These are phyloP conservation scores for Paradoxurus hermaphroditus DNA, from an alignment of 2,113 vertebrate species.

Conservation along the genomic window DNA sequence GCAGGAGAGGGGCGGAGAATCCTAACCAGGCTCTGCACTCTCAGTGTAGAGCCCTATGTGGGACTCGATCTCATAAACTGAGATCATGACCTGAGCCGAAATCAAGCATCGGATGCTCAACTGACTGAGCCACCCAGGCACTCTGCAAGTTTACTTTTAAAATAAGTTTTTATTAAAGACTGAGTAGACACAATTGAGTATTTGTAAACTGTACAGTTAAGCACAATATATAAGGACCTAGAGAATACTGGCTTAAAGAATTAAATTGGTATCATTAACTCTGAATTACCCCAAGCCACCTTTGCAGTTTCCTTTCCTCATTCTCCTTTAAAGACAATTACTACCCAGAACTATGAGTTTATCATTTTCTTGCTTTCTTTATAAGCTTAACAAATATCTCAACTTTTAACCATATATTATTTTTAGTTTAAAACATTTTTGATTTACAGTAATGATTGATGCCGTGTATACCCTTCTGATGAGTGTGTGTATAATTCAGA, in stretches of 20 bases:
- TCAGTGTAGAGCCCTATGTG: background rate
- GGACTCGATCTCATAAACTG: background rate
- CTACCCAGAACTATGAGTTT: background rate
- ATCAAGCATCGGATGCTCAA: background rate
- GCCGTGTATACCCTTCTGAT: background rate
- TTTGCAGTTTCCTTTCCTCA: background rate
- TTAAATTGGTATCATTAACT: background rate
- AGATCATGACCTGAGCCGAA: background rate
- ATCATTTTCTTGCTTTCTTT: background rate
- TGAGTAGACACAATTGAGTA: background rate
- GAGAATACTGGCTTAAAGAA: background rate
- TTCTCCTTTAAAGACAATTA: background rate
- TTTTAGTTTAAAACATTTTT: background rate
- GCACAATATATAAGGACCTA: background rate
- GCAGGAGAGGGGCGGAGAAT: background rate
- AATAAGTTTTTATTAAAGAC: background rate
- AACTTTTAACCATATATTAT: background rate
- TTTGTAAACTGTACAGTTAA: background rate
- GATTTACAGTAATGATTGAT: background rate
- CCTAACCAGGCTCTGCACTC: background rate
- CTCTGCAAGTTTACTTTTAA: background rate
- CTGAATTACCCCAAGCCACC: rapidly evolving
- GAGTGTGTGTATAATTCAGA: background rate
- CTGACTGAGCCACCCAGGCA: background rate
- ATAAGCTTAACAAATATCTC: background rate